phyloP scores from a whole-genome alignment of 2,888 invertebrate genomes.

The Argyresthia goedartella region DNA sequence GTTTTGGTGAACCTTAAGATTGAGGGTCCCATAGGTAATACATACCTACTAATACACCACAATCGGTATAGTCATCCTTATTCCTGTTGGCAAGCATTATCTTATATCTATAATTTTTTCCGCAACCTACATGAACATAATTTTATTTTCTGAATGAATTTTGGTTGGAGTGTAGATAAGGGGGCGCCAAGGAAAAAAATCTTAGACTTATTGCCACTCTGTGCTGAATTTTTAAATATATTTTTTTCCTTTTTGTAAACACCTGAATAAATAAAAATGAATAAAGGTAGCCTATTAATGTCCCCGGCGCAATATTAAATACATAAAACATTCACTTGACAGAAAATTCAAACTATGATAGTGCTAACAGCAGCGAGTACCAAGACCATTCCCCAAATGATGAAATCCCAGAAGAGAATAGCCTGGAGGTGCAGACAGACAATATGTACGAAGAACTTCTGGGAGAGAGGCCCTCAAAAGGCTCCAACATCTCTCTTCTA shows the following conservation, averaged over 20 bases:
- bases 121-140: not conserved
- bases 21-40: not conserved
- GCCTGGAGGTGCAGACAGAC: slow-evolving; percentile 19
- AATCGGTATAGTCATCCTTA: not conserved
- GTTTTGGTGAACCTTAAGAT: not conserved
- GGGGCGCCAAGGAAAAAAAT: no score
- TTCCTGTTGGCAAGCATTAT: not conserved
- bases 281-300: no score
- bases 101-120: not conserved
- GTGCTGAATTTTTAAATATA: no score
- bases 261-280: no score
- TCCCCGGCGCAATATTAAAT: no score
- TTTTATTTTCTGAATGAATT: no score
- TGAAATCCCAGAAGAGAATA: slow-evolving; percentile 9
- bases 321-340: not conserved
- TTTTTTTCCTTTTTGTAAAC: no score
- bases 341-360: not conserved
- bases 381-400: slow-evolving; percentile 2
- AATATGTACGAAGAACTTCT: slow-evolving; percentile 45
- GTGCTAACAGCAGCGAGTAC: not conserved
- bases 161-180: no score
- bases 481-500: slow-evolving; percentile 26
- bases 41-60: not conserved
- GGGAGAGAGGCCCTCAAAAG: slow-evolving; percentile 32
- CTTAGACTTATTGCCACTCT: no score